phyloP scores from a whole-genome alignment of 2,113 vertebrate species.

The Turnix velox region DNA sequence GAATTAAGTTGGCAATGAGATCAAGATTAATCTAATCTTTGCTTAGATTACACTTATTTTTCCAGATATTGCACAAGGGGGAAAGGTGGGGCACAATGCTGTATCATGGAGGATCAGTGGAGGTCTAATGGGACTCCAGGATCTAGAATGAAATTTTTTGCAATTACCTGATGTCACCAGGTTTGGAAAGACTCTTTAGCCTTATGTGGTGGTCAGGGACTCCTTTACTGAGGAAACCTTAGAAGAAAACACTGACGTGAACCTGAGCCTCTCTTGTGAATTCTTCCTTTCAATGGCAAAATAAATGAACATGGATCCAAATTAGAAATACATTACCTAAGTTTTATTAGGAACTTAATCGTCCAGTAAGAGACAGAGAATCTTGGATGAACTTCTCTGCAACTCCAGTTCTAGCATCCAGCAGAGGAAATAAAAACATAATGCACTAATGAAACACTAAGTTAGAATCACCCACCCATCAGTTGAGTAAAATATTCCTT shows the following conservation, averaged over 20 bases:
- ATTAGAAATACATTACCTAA: conserved; percentile 41
- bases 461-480: background rate
- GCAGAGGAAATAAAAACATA: conserved; percentile 35
- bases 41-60: background rate
- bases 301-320: conserved; percentile 3
- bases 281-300: conserved; percentile 11
- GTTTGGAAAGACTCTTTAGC: background rate
- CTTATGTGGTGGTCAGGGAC: background rate
- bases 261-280: conserved; percentile 3
- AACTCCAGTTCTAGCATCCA: conserved; percentile 1
- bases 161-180: background rate
- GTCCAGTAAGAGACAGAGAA: background rate
- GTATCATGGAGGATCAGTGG: background rate
- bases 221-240: background rate
- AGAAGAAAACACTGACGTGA: background rate
- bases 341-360: conserved; percentile 29
- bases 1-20: background rate
- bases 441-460: conserved; percentile 27
- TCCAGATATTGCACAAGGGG: background rate
- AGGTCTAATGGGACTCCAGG: background rate
- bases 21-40: background rate
- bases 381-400: conserved; percentile 41
- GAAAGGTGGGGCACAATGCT: background rate
- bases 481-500: background rate
- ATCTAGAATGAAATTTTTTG: background rate